phyloP scores from a whole-genome alignment of 2,888 invertebrate species.

The Noctua fimbriata region DNA sequence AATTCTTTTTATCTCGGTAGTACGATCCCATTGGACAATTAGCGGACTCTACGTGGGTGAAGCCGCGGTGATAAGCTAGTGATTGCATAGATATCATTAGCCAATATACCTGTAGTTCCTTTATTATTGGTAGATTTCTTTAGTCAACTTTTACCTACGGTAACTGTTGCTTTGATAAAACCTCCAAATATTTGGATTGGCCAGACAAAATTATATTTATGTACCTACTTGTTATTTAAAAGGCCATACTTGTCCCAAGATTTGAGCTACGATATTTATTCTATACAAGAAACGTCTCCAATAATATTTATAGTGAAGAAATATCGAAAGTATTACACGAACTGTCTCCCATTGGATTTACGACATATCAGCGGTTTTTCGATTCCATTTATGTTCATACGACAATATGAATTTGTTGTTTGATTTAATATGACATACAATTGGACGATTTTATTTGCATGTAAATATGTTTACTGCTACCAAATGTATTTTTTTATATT shows the following conservation, averaged over 20 bases:
- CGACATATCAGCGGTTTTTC: constrained; percentile 56
- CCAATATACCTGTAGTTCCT: too few relatives aligned
- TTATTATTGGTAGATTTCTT: not conserved
- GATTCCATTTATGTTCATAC: constrained; percentile 60
- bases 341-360: constrained; percentile 61
- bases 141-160: not conserved
- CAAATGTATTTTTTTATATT: constrained; percentile 37
- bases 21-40: too few relatives aligned
- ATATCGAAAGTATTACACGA: constrained; percentile 53
- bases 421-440: constrained; percentile 62
- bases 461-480: constrained; percentile 36
- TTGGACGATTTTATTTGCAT: constrained; percentile 59
- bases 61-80: too few relatives aligned
- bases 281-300: constrained; percentile 46
- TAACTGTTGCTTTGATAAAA: not conserved
- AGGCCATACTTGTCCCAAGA: constrained; percentile 20
- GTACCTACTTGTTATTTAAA: constrained; percentile 31
- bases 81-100: too few relatives aligned
- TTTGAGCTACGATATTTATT: constrained; percentile 36
- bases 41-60: too few relatives aligned
- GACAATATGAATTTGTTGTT: constrained; percentile 52
- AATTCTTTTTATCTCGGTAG: too few relatives aligned
- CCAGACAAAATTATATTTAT: not conserved
- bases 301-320: constrained; percentile 49
- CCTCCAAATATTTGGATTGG: not conserved